A percentile compares a stretch with the other conserved stretches of the same genome.
Conservation (phyloP, 2,113 vertebrate genomes). For the Brachypteracias leptosomus region DNA sequence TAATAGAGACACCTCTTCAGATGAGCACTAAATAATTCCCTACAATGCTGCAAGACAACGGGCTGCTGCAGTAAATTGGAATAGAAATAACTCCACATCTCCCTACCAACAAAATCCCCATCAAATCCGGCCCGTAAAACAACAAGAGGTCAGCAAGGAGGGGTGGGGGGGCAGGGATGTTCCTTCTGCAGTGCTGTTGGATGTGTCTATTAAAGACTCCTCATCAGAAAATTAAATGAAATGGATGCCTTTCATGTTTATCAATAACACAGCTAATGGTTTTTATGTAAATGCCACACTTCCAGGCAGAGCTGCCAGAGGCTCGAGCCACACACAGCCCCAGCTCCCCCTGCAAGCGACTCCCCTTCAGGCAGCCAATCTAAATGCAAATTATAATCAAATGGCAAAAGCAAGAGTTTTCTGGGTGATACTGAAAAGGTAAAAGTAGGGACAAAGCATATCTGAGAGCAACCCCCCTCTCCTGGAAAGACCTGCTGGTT, state of each 20-base stretch:
- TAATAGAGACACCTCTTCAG: constrained; percentile 38
- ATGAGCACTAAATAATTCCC: constrained; percentile 52
- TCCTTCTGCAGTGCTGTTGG: background rate
- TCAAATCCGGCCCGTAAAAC: background rate
- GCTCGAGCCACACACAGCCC: background rate
- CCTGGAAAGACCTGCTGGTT: background rate
- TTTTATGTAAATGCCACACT: constrained; percentile 62
- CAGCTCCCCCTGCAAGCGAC: background rate
- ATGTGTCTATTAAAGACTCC: background rate
- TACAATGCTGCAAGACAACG: background rate
- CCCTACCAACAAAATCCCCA: background rate
- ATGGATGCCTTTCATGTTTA: constrained; percentile 47
- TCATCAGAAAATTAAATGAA: constrained; percentile 44
- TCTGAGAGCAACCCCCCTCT: background rate
- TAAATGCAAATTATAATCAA: constrained; percentile 70
- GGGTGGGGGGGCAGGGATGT: background rate
- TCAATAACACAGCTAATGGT: constrained; percentile 52
- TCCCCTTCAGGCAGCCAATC: constrained; percentile 64
- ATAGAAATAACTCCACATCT: background rate
- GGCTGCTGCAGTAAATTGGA: background rate
- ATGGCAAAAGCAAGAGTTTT: background rate
- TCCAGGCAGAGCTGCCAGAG: background rate
- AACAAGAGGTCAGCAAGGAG: background rate
- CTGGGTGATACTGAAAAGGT: background rate
- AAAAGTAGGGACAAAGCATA: background rate